Percentiles rank a stretch among this genome's conserved stretches.
phyloP scores from a whole-genome alignment of 2,113 vertebrate genomes.

The Gymnorhina tibicen region DNA sequence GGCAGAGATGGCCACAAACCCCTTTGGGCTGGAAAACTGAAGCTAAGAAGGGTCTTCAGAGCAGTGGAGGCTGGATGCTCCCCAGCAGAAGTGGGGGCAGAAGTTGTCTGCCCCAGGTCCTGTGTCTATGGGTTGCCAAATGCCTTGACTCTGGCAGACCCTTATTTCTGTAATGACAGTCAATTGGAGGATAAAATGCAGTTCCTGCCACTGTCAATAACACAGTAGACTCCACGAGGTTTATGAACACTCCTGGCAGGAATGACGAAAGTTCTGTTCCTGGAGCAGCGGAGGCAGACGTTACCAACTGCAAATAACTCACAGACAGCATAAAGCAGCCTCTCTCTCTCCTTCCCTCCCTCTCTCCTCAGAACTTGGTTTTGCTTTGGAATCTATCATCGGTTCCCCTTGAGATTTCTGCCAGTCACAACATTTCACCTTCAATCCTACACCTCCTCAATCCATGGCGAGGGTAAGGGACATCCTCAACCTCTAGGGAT shows the following conservation, averaged over 20 bases:
- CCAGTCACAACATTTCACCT: background rate
- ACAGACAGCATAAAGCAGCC: background rate
- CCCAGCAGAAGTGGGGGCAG: background rate
- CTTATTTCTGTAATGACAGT: background rate
- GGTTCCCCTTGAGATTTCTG: background rate
- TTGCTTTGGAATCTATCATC: background rate
- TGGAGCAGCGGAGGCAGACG: background rate
- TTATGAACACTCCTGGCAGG: background rate
- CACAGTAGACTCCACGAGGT: rapidly evolving
- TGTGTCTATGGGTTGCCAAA: background rate
- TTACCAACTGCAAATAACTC: background rate
- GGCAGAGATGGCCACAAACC: background rate
- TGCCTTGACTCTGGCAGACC: background rate
- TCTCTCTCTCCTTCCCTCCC: background rate
- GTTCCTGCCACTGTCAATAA: background rate
- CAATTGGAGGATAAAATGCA: background rate
- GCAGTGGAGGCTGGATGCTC: background rate
- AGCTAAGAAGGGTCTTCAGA: background rate
- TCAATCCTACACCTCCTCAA: background rate
- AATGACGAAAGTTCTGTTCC: background rate
- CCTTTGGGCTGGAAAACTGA: background rate
- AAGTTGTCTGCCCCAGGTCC: background rate
- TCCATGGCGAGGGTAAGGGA: background rate
- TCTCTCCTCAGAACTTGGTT: background rate
- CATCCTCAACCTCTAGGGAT: background rate